A percentile compares a stretch with the other conserved stretches of the same genome.
Conservation (phyloP, 2,888 invertebrate genomes). For the Diloba caeruleocephala region DNA sequence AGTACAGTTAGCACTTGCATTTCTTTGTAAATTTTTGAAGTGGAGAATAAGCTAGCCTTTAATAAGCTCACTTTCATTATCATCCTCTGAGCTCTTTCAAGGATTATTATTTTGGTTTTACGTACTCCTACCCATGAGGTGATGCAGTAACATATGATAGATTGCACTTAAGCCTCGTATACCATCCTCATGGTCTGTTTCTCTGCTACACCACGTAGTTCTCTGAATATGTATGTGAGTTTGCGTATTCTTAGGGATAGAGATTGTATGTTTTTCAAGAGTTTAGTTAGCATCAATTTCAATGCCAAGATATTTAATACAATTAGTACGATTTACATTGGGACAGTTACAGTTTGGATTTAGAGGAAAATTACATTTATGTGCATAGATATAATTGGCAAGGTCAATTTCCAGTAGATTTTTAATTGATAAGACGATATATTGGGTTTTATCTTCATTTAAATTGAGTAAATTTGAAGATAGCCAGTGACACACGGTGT, state of each 20-base stretch:
- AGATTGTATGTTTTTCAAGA: conserved; percentile 11
- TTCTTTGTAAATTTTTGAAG: conserved; percentile 4
- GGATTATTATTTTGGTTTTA: conserved; percentile 9
- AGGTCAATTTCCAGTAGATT: conserved; percentile 1
- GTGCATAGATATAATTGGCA: conserved; percentile 1
- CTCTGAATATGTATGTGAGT: conserved; percentile 16
- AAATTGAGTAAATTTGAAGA: conserved; percentile 2
- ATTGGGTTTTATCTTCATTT: conserved; percentile 17
- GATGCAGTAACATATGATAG: conserved; percentile 12
- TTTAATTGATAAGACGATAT: conserved; percentile 3
- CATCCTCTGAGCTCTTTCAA: conserved; percentile 12
- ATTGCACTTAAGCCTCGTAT: conserved; percentile 14
- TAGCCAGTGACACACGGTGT: too few species aligned
- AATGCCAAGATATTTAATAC: conserved; percentile 20
- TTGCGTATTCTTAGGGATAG: conserved; percentile 12
- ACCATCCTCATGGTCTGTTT: conserved; percentile 4
- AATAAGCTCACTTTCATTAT: conserved; percentile 3
- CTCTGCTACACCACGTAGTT: conserved; percentile 15
- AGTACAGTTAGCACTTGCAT: background rate
- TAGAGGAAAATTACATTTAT: conserved; percentile 14
- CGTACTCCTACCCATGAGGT: too few species aligned
- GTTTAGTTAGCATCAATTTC: too few species aligned
- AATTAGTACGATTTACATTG: background rate
- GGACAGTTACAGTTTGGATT: conserved; percentile 5
- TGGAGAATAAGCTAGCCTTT: conserved; percentile 2